Percentiles rank a stretch among this genome's conserved stretches.
Conservation (phyloP, 2,113 vertebrate genomes). For the Pavo muticus region DNA sequence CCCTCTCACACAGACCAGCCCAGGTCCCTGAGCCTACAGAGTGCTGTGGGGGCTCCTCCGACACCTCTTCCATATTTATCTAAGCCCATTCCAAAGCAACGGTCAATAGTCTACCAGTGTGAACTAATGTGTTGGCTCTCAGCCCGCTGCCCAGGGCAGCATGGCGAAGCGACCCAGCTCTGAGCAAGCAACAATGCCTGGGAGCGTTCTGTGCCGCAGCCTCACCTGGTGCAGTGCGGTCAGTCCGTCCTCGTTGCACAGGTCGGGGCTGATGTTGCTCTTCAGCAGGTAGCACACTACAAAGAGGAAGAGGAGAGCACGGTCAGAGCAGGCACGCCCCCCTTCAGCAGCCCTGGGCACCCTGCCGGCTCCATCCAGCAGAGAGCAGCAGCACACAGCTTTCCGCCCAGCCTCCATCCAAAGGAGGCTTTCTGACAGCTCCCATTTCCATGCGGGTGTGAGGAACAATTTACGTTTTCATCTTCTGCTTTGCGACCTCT, state of each 20-base stretch:
- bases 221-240: conserved; percentile 97
- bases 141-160: neutral
- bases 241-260: conserved; percentile 96
- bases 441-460: neutral
- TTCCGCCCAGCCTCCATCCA: neutral
- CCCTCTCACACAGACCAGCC: neutral
- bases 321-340: neutral
- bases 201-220: neutral
- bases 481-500: neutral
- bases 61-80: too few relatives aligned
- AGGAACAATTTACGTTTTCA: neutral
- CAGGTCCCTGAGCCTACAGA: neutral
- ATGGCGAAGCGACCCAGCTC: neutral
- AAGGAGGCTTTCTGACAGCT: neutral
- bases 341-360: neutral
- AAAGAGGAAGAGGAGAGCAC: conserved; percentile 52
- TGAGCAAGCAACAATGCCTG: accelerated
- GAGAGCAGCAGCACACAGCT: conserved; percentile 48
- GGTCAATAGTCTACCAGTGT: too few relatives aligned
- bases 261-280: conserved; percentile 92
- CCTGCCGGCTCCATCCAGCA: conserved; percentile 35
- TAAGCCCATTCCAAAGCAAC: too few relatives aligned
- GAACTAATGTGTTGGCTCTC: neutral
- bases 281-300: conserved; percentile 94
- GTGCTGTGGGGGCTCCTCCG: neutral